Percentiles rank a stretch among this genome's conserved stretches.
Evolutionary conservation across 2,888 invertebrate species (phyloP).

Genomic region (Orgyia antiqua): DNA sequence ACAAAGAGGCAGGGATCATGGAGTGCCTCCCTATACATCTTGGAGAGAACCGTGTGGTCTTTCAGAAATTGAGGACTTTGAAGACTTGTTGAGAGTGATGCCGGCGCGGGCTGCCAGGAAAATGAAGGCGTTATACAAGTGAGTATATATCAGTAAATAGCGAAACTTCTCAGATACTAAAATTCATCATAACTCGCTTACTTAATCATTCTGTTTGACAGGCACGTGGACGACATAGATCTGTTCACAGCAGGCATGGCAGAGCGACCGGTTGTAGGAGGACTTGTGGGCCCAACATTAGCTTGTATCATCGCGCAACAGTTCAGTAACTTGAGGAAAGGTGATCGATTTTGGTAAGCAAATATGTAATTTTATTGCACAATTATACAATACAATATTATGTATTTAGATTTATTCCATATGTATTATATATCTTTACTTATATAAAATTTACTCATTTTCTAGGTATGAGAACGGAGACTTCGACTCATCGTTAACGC

Average conservation of each 20-base stretch:
- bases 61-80: constrained; percentile 81
- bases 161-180: no score
- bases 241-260: constrained; percentile 90
- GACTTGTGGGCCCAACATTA: constrained; percentile 91
- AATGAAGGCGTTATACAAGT: constrained; percentile 79
- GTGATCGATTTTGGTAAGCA: constrained; percentile 85
- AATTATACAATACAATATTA: no score
- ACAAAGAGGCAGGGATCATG: constrained; percentile 91
- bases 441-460: background rate
- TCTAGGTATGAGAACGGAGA: constrained; percentile 87
- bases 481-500: constrained; percentile 85
- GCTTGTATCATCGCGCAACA: constrained; percentile 93
- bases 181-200: no score
- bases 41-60: constrained; percentile 90
- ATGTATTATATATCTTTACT: background rate
- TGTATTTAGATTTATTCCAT: no score
- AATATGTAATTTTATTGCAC: no score
- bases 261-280: constrained; percentile 87
- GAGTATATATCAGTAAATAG: constrained; percentile 7
- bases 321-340: constrained; percentile 86
- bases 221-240: constrained; percentile 89
- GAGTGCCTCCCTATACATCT: constrained; percentile 86
- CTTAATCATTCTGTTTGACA: constrained; percentile 32
- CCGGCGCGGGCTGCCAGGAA: constrained; percentile 80
- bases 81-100: constrained; percentile 84